Evolutionary conservation across 2,888 invertebrate species (phyloP), one percentile per base, ranked within the genome.

Genomic region (Drosophila mayaguana): DNA sequence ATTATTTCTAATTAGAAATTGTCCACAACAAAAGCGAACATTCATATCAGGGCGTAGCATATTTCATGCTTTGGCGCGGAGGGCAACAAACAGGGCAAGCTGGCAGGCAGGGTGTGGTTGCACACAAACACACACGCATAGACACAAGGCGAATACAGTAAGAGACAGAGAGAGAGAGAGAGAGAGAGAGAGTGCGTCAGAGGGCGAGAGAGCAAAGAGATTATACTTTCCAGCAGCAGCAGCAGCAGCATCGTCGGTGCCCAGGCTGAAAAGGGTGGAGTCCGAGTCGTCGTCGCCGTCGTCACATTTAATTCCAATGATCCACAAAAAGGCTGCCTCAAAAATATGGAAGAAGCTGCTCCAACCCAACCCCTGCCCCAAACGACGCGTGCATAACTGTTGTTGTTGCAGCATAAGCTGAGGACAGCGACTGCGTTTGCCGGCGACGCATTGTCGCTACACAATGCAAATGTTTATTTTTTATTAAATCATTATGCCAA

Each of bases 401-500:
- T 67, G 65, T 66, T 56, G 63, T 50, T 63, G 54, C 63, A 73
- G 20, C 50, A 38, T 48, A 51, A 45, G 53, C 50, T 50, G 25
- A 6, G 59, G 22, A 25, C 42, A 64, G 67, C 28, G 63, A 43
- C 53, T 18, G 61, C 38, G 20, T 56, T 61, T 56, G 68, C 77
- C 71, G 81, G 78, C 81, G 79, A 75, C 77, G 72, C 77, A 72
- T 83, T 83, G 79, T 83, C 81, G 84, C 69, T 28, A 63, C 65
- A 80, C 85, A 87, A 88, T 83, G 83, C 90, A 87, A 88, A 84
- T 80, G 81, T 81, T 87, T 89, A 85, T 83, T 86, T 86, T 88
- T 90, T 90, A 89, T 89, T 89, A 83, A 90, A 89, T 90, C 89
- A 90, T 89, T 90, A 86, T 88, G 89, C 81, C 89, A 89, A 90